phyloP scores from a whole-genome alignment of 2,113 vertebrate species.

The Siphamia tubifer region DNA sequence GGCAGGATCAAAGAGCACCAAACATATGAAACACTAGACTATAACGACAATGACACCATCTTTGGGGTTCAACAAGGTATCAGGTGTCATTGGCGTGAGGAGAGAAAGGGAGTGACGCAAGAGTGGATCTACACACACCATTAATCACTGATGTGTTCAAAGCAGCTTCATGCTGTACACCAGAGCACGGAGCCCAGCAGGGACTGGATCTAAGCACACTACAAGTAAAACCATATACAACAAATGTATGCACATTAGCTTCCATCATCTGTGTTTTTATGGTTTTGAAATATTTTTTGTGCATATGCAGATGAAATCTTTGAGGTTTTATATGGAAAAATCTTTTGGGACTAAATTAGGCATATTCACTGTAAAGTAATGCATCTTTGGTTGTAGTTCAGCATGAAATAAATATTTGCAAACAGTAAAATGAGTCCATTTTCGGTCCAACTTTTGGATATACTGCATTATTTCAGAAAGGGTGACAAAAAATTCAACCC shows the following conservation, averaged over 20 bases:
- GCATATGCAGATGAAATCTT: no score
- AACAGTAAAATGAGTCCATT: no score
- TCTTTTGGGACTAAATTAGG: no score
- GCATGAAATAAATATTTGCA: no score
- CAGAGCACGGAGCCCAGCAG: constrained; percentile 7
- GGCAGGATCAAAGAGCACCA: constrained; percentile 31
- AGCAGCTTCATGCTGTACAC: constrained; percentile 5
- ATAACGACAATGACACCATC: constrained; percentile 16
- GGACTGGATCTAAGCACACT: background rate
- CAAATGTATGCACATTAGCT: background rate
- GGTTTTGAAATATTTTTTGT: background rate
- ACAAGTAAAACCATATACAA: constrained; percentile 19
- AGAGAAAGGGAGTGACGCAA: constrained; percentile 12
- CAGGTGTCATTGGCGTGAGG: constrained; percentile 16
- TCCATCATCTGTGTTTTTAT: background rate
- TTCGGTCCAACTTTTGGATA: no score
- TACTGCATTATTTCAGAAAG: no score
- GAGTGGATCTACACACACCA: constrained; percentile 25
- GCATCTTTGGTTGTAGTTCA: no score
- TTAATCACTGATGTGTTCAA: constrained; percentile 53
- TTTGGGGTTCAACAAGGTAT: constrained; percentile 17
- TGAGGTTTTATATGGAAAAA: no score
- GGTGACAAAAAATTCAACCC: no score
- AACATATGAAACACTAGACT: constrained; percentile 34
- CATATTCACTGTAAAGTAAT: no score